These are phyloP conservation scores for Sphaerophoria rueppellii DNA, from an alignment of 2,888 invertebrate species.

Conservation along the genomic window DNA sequence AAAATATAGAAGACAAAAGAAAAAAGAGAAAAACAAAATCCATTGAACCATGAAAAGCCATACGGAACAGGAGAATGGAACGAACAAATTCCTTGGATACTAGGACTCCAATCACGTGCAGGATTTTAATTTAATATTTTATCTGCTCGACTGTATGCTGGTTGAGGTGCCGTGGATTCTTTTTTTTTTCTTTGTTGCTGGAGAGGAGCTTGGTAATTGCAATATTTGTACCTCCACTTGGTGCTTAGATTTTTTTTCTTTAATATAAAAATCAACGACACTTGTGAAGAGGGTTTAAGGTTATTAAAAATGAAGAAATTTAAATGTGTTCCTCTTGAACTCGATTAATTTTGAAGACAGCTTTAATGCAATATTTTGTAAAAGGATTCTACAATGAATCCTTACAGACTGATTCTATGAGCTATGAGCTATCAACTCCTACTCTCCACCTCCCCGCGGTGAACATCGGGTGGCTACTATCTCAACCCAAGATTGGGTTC, in stretches of 20 bases:
- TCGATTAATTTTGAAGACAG: too few species aligned
- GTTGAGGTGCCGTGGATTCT: slow-evolving; percentile 23
- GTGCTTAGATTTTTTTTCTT: neutral
- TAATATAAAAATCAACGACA: too few species aligned
- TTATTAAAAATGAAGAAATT: too few species aligned
- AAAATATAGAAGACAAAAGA: slow-evolving; percentile 10
- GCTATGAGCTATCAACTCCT: too few species aligned
- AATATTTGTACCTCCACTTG: neutral
- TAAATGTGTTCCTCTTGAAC: too few species aligned
- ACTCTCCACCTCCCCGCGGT: too few species aligned
- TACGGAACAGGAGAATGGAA: neutral
- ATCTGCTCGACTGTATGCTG: slow-evolving; percentile 11
- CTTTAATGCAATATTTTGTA: too few species aligned
- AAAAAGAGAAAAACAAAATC: neutral
- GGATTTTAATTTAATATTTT: slow-evolving; percentile 65
- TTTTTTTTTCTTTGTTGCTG: neutral
- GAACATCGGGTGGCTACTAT: too few species aligned
- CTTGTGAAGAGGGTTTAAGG: too few species aligned
- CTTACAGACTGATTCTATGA: too few species aligned
- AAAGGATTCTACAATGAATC: too few species aligned
- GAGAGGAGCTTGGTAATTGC: slow-evolving; percentile 1
- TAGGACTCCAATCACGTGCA: slow-evolving; percentile 66
- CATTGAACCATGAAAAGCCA: neutral
- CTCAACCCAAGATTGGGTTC: too few species aligned
- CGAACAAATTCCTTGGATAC: slow-evolving; percentile 34